Evolutionary conservation across 2,113 vertebrate genomes (phyloP), one percentile per base, ranked within the genome.

Genomic region (Rana temporaria): DNA sequence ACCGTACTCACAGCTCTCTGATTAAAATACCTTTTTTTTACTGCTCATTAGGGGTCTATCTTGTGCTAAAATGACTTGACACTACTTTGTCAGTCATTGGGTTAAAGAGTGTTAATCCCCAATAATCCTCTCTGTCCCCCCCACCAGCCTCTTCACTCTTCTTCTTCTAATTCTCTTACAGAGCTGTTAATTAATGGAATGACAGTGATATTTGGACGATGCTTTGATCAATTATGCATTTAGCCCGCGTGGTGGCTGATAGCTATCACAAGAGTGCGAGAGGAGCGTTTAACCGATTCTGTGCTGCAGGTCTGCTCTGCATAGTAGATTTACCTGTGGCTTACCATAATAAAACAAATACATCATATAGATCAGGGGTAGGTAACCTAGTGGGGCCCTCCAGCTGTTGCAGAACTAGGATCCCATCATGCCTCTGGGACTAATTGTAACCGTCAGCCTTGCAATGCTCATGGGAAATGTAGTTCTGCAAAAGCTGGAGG

Each of bases 221-320:
- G 63, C 81, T 83, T 83, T 83, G 81, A 83, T 83, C 81, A 83
- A 83, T 83, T 83, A 83, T 83, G 81, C 81, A 83, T 83, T 83
- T 83, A 76, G 71, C 81, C 71, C 76, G 81, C 32, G 64, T 53
- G 71, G 65, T 76, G 22, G 71, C 81, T 83, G 81, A 83, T 83
- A 83, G 81, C 55, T 26, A 83, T 83, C 71, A 76, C 48, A 68
- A 83, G 20, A 38, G 42, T 20, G 60, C 38, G 59, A 65, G 69
- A 30, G 24, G 38, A 73, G 53, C 15, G 53, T 82, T 82, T 74
- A 83, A 76, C 81, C 6, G 4, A 1, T 59, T 75, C 6, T 32
- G 30, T 60, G 64, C 71, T 18, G 19, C 17, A 15, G 16, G 16
- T 3, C 24, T n/a, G 1, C 6, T 65, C 18, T 16, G 19, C 62